phyloP scores from a whole-genome alignment of 1,140 invertebrate species.

The Camponotus vicinus region DNA sequence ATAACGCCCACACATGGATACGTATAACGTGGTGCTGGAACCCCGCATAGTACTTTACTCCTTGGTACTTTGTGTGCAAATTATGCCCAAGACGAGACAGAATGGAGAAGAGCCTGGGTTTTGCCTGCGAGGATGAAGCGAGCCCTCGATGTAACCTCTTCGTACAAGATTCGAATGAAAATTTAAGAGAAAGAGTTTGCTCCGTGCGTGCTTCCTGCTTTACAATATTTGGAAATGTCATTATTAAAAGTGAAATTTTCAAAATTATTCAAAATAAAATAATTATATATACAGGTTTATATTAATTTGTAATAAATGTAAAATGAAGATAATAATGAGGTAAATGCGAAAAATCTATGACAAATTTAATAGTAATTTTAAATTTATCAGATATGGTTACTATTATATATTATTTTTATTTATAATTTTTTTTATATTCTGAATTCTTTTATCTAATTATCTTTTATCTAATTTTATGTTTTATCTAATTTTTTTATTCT shows the following conservation, averaged over 20 bases:
- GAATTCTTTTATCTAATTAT: too few species aligned
- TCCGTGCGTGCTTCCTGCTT: conserved; percentile 1
- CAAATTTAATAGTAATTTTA: too few species aligned
- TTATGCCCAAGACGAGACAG: conserved; percentile 80
- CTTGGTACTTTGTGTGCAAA: conserved; percentile 85
- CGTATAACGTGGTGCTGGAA: conserved; percentile 73
- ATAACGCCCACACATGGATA: conserved; percentile 68
- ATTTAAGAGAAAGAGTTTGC: conserved; percentile 76
- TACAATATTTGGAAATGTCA: background rate
- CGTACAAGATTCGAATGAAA: conserved; percentile 78
- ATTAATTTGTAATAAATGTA: background rate
- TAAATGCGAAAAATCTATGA: too few species aligned
- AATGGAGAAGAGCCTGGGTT: conserved; percentile 77
- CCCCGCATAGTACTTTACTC: conserved; percentile 74
- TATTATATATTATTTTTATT: too few species aligned
- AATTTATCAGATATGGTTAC: too few species aligned
- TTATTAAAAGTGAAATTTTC: conserved; percentile 5
- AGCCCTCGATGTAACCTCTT: conserved; percentile 77
- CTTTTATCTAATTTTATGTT: too few species aligned
- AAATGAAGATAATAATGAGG: too few species aligned
- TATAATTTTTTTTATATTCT: too few species aligned
- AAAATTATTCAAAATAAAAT: background rate
- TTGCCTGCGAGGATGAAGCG: conserved; percentile 79
- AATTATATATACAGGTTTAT: background rate
- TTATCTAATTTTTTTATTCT: too few species aligned